Conservation (phyloP, 2,113 vertebrate species). For the Trogon melanurus region DNA sequence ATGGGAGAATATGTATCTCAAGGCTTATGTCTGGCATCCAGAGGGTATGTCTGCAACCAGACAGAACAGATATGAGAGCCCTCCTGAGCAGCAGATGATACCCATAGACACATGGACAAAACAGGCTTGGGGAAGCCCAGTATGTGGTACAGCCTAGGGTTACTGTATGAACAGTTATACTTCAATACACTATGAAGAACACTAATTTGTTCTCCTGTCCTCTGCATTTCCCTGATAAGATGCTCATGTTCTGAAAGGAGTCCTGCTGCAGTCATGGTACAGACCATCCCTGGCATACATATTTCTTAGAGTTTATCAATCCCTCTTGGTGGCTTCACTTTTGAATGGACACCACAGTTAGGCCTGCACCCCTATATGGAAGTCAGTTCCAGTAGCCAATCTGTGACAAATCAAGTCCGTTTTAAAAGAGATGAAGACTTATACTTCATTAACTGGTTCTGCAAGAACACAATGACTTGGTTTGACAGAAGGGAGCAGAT, state of each 20-base stretch:
- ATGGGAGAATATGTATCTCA: conserved; percentile 25
- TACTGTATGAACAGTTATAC: background rate
- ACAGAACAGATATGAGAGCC: background rate
- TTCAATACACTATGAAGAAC: background rate
- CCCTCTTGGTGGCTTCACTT: background rate
- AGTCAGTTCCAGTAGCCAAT: background rate
- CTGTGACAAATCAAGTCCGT: background rate
- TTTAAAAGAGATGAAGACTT: background rate
- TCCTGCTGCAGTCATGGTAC: background rate
- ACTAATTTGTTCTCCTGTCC: background rate
- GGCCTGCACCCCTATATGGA: background rate
- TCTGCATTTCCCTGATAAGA: background rate
- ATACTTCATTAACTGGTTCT: background rate
- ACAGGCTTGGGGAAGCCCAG: background rate
- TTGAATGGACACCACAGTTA: background rate
- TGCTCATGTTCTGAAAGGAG: background rate
- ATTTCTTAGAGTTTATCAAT: background rate
- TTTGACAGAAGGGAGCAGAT: background rate
- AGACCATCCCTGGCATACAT: background rate
- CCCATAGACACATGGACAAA: rapidly evolving
- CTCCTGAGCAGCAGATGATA: background rate
- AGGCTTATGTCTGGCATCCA: conserved; percentile 36
- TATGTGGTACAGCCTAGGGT: background rate
- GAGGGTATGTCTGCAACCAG: conserved; percentile 29
- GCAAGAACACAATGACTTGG: rapidly evolving